Evolutionary conservation across 2,888 invertebrate species (phyloP).

Genomic region (Hypselothyrea guttata): DNA sequence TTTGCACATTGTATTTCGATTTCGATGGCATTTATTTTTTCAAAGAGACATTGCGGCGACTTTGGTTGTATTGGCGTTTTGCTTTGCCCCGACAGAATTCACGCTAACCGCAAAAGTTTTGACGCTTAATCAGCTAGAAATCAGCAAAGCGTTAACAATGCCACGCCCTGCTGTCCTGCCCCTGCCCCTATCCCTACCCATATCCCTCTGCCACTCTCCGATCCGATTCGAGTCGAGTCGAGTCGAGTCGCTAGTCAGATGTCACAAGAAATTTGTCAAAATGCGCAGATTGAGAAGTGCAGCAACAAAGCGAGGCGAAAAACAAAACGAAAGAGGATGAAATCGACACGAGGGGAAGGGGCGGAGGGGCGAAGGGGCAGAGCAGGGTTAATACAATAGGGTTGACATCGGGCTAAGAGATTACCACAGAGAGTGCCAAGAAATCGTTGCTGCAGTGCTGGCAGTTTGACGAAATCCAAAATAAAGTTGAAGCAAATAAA

Average conservation of each 20-base stretch:
- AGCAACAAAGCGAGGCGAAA: too few relatives aligned
- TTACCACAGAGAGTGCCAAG: too few relatives aligned
- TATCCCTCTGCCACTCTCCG: neutral
- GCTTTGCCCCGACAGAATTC: neutral
- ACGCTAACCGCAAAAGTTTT: conserved; percentile 57
- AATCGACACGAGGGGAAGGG: too few relatives aligned
- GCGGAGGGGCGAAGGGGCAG: too few relatives aligned
- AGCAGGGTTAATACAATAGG: too few relatives aligned
- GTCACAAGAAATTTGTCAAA: conserved; percentile 66
- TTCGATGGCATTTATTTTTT: neutral
- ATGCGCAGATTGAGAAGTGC: conserved; percentile 33
- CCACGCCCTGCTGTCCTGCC: conserved; percentile 44
- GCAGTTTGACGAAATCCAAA: too few relatives aligned
- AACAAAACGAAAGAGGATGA: neutral
- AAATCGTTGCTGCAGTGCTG: too few relatives aligned
- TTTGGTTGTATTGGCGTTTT: conserved; percentile 10
- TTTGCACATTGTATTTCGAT: too few relatives aligned
- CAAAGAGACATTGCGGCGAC: conserved; percentile 47
- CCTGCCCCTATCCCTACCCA: conserved; percentile 16
- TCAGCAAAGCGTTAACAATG: conserved; percentile 73
- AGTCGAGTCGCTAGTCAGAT: conserved; percentile 43
- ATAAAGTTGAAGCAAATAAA: too few relatives aligned
- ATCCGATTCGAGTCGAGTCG: conserved; percentile 11
- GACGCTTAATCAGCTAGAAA: conserved; percentile 61
- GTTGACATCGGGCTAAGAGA: too few relatives aligned